These are phyloP conservation scores for Arenaria interpres DNA, from an alignment of 2,113 vertebrate species.

Conservation along the genomic window DNA sequence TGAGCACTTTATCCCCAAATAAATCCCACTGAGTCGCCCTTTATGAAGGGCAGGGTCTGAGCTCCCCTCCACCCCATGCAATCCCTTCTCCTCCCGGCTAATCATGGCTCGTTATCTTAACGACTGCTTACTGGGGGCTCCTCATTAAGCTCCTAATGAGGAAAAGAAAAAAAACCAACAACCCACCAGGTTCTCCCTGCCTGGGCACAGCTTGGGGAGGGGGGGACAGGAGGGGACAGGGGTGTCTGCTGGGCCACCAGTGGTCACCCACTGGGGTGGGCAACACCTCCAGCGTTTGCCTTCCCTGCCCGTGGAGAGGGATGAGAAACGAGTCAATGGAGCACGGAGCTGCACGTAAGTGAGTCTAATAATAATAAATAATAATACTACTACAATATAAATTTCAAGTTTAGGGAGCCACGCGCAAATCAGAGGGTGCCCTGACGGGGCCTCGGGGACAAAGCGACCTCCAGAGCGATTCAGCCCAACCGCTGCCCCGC, in stretches of 20 bases:
- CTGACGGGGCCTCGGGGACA: fast-evolving
- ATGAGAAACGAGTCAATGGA: fast-evolving
- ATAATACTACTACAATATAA: background rate
- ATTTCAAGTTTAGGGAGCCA: fast-evolving
- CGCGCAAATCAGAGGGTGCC: fast-evolving
- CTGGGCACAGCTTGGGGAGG: background rate
- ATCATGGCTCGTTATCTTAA: background rate
- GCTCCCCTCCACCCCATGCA: background rate
- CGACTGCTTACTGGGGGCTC: fast-evolving
- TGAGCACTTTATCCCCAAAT: background rate
- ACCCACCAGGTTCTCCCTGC: background rate
- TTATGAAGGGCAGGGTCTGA: background rate
- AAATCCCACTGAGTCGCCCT: background rate
- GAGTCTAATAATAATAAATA: background rate
- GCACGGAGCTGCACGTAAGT: background rate
- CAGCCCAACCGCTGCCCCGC: fast-evolving
- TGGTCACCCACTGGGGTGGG: background rate
- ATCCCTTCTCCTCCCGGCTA: background rate
- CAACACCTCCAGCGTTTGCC: fast-evolving
- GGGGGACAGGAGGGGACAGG: background rate
- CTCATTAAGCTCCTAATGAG: fast-evolving
- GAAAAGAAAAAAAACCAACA: background rate
- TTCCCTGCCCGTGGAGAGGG: background rate
- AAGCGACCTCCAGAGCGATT: background rate
- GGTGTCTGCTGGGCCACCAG: background rate